Evolutionary conservation across 2,797 vertebrate species (phyloP).

Genomic region (Fringilla coelebs): DNA sequence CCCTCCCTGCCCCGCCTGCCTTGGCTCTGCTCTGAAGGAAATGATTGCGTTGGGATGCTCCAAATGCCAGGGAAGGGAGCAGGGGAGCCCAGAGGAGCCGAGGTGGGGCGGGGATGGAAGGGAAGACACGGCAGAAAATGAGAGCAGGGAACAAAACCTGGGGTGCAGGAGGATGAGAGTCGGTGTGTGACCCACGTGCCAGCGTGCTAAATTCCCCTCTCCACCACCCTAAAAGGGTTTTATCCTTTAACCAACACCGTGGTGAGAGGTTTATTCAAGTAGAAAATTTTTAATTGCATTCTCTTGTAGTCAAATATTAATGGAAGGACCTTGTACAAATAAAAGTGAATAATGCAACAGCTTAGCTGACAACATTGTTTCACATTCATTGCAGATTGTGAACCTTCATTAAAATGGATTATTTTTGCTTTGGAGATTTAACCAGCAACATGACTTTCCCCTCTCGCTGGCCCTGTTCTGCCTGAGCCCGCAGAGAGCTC

Average conservation of each 20-base stretch:
- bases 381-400: constrained; percentile 70
- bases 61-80: neutral
- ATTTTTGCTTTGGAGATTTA: constrained; percentile 71
- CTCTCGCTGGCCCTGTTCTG: constrained; percentile 57
- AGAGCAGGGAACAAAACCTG: neutral
- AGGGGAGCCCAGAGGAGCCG: neutral
- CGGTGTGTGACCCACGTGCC: neutral
- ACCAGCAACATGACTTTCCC: constrained; percentile 63
- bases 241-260: constrained; percentile 56
- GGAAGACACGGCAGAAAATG: fast-evolving
- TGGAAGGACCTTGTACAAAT: constrained; percentile 70
- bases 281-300: constrained; percentile 74
- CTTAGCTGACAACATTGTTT: constrained; percentile 72
- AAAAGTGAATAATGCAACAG: constrained; percentile 74
- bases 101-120: neutral
- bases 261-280: constrained; percentile 65
- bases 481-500: constrained; percentile 4
- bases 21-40: neutral
- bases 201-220: constrained; percentile 20
- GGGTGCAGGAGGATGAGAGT: neutral
- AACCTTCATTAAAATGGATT: constrained; percentile 73
- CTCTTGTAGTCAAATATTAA: constrained; percentile 73
- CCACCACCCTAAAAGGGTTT: constrained; percentile 28
- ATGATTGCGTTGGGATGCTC: neutral
- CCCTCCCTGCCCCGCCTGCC: neutral